Conservation (phyloP, 2,797 vertebrate genomes). For the Leptatherina wallacei region DNA sequence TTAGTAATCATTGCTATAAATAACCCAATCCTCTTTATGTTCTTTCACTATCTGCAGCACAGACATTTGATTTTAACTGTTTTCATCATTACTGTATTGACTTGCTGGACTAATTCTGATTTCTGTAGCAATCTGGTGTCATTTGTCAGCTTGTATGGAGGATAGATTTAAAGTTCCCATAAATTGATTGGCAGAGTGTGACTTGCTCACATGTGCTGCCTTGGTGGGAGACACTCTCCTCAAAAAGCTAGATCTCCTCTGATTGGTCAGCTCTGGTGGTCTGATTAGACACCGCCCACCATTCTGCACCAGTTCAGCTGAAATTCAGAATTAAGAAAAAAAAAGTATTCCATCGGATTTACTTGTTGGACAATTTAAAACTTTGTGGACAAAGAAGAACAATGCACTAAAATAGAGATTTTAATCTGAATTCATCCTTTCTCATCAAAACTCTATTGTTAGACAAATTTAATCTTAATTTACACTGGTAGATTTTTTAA, state of each 20-base stretch:
- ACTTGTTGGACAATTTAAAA: not conserved
- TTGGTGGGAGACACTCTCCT: not conserved
- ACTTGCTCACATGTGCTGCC: not conserved
- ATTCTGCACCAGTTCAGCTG: not conserved
- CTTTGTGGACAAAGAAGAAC: too few species aligned
- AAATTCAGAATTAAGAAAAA: not conserved
- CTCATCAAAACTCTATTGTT: not conserved
- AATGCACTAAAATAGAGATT: too few species aligned
- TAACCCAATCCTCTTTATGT: constrained; percentile 4
- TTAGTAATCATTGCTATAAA: constrained; percentile 17
- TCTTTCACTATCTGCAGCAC: not conserved
- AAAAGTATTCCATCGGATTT: too few species aligned
- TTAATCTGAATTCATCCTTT: not conserved
- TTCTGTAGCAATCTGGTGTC: not conserved
- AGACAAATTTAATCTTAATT: not conserved
- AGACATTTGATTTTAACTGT: not conserved
- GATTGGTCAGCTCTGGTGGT: not conserved
- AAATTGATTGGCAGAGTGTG: not conserved
- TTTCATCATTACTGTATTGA: not conserved
- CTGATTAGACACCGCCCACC: not conserved
- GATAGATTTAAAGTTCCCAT: not conserved
- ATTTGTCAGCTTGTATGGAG: not conserved
- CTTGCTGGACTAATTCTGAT: not conserved
- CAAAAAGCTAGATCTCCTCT: not conserved
- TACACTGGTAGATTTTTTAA: not conserved